A percentile compares a stretch with the other conserved stretches of the same genome.
Conservation (phyloP, 2,113 vertebrate species). For the Opisthocomus hoazin region DNA sequence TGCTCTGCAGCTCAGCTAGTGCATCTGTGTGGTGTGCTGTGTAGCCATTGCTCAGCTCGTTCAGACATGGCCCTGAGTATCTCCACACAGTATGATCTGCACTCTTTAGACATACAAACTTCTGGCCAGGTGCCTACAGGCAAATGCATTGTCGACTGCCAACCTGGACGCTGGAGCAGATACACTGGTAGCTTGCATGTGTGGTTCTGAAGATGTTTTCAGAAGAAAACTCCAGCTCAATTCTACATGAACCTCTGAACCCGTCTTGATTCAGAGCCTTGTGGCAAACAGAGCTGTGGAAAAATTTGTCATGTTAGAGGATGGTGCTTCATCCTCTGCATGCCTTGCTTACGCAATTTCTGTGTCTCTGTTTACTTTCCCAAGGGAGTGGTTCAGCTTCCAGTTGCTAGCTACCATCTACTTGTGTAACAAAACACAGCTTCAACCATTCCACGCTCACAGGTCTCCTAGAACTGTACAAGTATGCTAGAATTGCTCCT, state of each 20-base stretch:
- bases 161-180: not conserved
- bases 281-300: not conserved
- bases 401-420: not conserved
- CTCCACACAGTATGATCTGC: fast-evolving
- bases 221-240: not conserved
- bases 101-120: not conserved
- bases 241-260: not conserved
- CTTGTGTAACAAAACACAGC: not conserved
- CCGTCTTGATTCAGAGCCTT: not conserved
- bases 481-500: not conserved
- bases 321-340: not conserved
- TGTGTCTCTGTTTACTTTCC: not conserved
- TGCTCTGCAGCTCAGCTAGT: not conserved
- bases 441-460: not conserved
- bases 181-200: not conserved
- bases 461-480: not conserved
- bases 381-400: not conserved
- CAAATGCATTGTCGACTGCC: not conserved
- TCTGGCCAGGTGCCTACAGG: not conserved
- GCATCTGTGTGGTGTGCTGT: not conserved
- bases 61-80: not conserved
- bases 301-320: not conserved
- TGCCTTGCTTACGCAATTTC: not conserved
- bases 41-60: fast-evolving
- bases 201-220: not conserved